phyloP scores from a whole-genome alignment of 2,113 vertebrate species.

The Gambusia affinis region DNA sequence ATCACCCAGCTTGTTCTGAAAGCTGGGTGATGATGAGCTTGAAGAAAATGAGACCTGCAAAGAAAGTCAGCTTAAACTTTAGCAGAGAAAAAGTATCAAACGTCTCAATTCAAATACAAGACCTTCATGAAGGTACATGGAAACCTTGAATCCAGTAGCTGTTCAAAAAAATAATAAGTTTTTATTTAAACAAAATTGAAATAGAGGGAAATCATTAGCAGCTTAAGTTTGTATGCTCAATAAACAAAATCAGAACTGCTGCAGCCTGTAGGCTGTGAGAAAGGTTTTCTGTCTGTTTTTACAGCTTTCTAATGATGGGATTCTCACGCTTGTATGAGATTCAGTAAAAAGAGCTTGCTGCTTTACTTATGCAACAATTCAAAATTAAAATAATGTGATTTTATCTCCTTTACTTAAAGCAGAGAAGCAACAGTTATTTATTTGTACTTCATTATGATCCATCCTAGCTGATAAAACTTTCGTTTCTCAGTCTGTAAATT shows the following conservation, averaged over 20 bases:
- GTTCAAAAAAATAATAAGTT: neutral
- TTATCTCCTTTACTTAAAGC: no score
- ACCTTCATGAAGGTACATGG: neutral
- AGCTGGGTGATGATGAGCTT: constrained; percentile 18
- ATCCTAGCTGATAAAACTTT: no score
- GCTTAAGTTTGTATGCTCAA: neutral
- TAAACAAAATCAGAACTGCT: neutral
- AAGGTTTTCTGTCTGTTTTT: neutral
- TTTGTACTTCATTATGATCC: no score
- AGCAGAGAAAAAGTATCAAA: neutral
- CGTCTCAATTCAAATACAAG: neutral
- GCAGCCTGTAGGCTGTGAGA: neutral
- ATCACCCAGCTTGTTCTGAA: neutral
- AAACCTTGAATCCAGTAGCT: neutral
- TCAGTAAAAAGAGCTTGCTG: neutral
- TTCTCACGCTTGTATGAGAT: no score
- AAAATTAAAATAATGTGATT: neutral
- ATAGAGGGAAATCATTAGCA: neutral
- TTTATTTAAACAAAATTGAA: neutral
- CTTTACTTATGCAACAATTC: neutral
- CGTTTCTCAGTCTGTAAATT: no score
- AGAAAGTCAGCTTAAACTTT: neutral
- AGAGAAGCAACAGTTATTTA: no score
- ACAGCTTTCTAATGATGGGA: neutral
- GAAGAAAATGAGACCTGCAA: neutral